Conservation (phyloP, 2,113 vertebrate genomes). For the Leptosomus discolor region DNA sequence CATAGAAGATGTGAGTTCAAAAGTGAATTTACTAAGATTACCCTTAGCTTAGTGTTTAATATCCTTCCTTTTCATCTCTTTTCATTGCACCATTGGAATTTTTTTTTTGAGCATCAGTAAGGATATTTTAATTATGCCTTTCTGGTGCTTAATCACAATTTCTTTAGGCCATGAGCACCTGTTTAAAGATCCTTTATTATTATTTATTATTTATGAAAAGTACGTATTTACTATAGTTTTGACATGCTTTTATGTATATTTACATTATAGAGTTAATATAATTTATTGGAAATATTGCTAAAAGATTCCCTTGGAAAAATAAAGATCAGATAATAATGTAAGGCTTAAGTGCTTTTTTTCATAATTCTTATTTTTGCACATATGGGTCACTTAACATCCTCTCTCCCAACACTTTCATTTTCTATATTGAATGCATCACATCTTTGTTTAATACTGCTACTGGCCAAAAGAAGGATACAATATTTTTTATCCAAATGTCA, state of each 20-base stretch:
- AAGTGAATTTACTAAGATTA: conserved; percentile 1
- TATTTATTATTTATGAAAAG: too few relatives aligned
- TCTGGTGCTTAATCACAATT: background rate
- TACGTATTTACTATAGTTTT: background rate
- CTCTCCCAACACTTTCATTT: background rate
- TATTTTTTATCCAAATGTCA: background rate
- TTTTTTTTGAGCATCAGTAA: background rate
- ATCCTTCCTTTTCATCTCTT: background rate
- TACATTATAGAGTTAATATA: background rate
- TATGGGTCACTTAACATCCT: background rate
- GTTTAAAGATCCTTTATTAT: background rate
- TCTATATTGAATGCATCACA: background rate
- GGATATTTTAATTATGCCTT: background rate
- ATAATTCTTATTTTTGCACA: background rate
- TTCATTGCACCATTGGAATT: background rate
- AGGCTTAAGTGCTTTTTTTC: background rate
- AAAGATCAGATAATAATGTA: background rate
- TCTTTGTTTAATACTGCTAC: background rate
- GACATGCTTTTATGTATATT: background rate
- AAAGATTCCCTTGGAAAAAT: background rate
- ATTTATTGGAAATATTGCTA: background rate
- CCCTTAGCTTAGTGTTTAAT: background rate
- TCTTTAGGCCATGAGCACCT: background rate
- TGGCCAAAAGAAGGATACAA: background rate
- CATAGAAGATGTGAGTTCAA: background rate